Evolutionary conservation across 1,140 invertebrate genomes (phyloP), one percentile per base, ranked within the genome.

Genomic region (Drosophila novamexicana): DNA sequence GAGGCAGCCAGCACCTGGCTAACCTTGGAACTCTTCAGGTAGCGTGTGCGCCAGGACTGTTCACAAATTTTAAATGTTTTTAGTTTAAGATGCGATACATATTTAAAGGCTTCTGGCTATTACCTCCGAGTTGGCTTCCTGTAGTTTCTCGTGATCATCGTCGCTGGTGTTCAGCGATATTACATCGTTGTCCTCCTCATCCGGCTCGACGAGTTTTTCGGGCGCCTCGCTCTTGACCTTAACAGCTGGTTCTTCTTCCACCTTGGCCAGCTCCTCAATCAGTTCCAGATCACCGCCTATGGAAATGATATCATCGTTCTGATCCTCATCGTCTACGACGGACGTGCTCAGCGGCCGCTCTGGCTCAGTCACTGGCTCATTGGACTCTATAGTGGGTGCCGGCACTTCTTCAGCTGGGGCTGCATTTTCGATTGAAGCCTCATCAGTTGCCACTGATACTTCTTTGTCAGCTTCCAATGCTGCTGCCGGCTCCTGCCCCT

Each of bases 1-100:
- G 94, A 93, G 10, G 93, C 94, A 4, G 92, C 93, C 42, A 95
- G 74, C 7, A 95, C 93, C 72, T 91, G 93, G 78, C 93, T 94
- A 1, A 94, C 94, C 86, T 94, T 95, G 32, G 91, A 93, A 69
- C 94, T 94, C 39, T 92, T 91, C 32, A 93, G 78, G 64, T 93
- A 93, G 32, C 92, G 88, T 53, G 82, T 66, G 49, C 91, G 81
- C 92, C 92, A 92, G 6, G 92, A 92, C 83, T 91, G 39, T 7
- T 29, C 9, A 47, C 5, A 7, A 2, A 6, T 44, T 39, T 50
- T 36, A 16, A 52, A 40, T n/a, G 9, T 7, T 39, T 32, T 22
- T 8, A 71, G 52, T 50, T 47, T 50, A 62, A 54, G 29, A 1
- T n/a, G 29, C 36, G 10, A 9, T 6, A 44, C 29, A 12, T 10